Percentiles rank a stretch among this genome's conserved stretches.
Conservation (phyloP, 2,888 invertebrate genomes). For the Drosophila kanekoi region DNA sequence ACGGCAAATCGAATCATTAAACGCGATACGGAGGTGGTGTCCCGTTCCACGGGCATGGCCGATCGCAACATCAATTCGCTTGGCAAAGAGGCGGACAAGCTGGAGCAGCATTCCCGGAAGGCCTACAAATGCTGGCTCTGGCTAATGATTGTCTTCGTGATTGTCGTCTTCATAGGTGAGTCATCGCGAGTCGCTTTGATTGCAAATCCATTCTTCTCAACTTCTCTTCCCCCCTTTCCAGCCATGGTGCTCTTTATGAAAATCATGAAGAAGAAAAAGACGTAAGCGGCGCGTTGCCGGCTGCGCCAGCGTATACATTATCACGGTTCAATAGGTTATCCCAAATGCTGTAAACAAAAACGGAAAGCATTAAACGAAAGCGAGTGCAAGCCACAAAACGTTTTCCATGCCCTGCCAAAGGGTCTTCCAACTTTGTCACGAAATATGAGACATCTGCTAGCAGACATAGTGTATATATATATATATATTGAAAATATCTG, state of each 20-base stretch:
- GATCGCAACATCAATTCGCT: constrained; percentile 92
- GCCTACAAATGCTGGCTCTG: constrained; percentile 98
- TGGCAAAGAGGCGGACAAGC: constrained; percentile 91
- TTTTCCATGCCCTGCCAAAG: neutral
- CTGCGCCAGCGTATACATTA: constrained; percentile 14
- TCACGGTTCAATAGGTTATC: constrained; percentile 73
- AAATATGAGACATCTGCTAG: neutral
- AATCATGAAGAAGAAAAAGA: constrained; percentile 91
- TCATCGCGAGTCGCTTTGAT: constrained; percentile 46
- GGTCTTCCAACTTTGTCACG: neutral
- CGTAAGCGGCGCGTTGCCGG: constrained; percentile 33
- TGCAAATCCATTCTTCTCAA: neutral
- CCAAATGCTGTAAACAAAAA: constrained; percentile 34
- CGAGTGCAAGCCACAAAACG: constrained; percentile 50
- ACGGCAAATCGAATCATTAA: constrained; percentile 95
- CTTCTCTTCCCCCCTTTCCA: constrained; percentile 83
- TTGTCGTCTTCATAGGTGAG: constrained; percentile 95
- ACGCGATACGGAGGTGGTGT: constrained; percentile 93
- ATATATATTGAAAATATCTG: too few relatives aligned
- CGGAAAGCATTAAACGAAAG: constrained; percentile 52
- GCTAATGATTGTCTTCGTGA: constrained; percentile 94
- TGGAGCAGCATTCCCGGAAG: constrained; percentile 93
- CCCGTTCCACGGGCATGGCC: constrained; percentile 91
- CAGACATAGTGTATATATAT: too few relatives aligned
- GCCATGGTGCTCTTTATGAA: constrained; percentile 98